These are phyloP conservation scores for Theocolax elegans DNA, from an alignment of 1,140 invertebrate genomes.

Conservation along the genomic window DNA sequence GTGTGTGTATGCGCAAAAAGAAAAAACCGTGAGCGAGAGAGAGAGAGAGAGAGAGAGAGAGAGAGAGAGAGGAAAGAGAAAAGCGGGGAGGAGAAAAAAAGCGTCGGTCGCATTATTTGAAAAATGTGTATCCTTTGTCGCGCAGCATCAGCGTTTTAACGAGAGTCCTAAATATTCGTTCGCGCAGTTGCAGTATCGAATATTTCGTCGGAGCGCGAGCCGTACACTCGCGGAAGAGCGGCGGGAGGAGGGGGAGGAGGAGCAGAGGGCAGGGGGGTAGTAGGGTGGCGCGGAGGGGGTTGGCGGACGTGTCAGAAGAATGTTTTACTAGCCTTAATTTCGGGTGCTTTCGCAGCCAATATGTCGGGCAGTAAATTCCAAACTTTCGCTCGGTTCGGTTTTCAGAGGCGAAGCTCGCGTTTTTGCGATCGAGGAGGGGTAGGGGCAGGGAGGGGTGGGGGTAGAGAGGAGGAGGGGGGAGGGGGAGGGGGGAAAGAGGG, in stretches of 20 bases:
- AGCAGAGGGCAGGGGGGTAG: neutral
- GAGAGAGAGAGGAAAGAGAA: no score
- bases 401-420: slow-evolving; percentile 42
- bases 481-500: no score
- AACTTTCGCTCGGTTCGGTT: slow-evolving; percentile 53
- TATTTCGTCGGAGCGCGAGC: slow-evolving; percentile 30
- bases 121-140: slow-evolving; percentile 41
- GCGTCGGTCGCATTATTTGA: slow-evolving; percentile 23
- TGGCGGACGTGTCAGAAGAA: slow-evolving; percentile 55
- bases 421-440: slow-evolving; percentile 49
- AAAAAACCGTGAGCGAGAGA: neutral
- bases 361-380: slow-evolving; percentile 62
- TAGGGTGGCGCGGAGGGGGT: neutral
- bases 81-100: neutral
- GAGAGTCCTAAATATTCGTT: slow-evolving; percentile 42
- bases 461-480: neutral
- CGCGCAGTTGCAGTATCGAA: slow-evolving; percentile 34
- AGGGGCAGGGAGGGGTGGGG: neutral
- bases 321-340: slow-evolving; percentile 66
- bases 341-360: slow-evolving; percentile 62
- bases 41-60: neutral
- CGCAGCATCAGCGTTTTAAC: slow-evolving; percentile 39
- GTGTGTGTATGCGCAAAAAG: neutral
- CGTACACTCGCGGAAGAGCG: neutral
- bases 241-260: neutral